Conservation (phyloP, 2,113 vertebrate genomes). For the Lamprotornis superbus region DNA sequence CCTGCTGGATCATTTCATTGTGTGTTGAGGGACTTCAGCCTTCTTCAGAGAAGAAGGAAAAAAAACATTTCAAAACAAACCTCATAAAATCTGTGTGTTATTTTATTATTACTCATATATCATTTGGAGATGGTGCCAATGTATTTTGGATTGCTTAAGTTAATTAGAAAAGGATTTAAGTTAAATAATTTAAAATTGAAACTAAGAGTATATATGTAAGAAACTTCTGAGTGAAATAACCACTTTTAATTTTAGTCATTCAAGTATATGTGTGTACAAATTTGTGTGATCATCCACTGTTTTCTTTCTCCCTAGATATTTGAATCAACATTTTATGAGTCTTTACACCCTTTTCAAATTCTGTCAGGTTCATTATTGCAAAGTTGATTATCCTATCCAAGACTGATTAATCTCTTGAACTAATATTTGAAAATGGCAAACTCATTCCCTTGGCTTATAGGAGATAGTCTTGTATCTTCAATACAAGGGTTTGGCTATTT, state of each 20-base stretch:
- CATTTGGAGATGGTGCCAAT: background rate
- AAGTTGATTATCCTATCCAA: background rate
- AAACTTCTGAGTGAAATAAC: background rate
- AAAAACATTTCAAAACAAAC: background rate
- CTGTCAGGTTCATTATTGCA: background rate
- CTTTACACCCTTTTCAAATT: background rate
- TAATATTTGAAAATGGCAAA: background rate
- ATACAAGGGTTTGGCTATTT: background rate
- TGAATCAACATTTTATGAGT: background rate
- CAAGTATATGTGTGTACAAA: background rate
- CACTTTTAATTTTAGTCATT: background rate
- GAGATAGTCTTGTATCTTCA: background rate
- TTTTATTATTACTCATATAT: background rate
- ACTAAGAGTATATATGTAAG: background rate
- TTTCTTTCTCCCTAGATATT: background rate
- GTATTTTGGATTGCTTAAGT: background rate
- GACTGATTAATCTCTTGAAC: background rate
- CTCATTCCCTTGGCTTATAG: background rate
- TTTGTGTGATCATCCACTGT: background rate
- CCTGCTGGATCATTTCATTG: background rate
- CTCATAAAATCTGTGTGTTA: background rate
- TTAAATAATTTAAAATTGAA: background rate
- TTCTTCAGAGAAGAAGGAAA: background rate
- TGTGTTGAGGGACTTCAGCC: background rate
- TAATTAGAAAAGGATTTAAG: background rate